Evolutionary conservation across 2,797 vertebrate species (phyloP).

Genomic region (Enteromius treurensis): DNA sequence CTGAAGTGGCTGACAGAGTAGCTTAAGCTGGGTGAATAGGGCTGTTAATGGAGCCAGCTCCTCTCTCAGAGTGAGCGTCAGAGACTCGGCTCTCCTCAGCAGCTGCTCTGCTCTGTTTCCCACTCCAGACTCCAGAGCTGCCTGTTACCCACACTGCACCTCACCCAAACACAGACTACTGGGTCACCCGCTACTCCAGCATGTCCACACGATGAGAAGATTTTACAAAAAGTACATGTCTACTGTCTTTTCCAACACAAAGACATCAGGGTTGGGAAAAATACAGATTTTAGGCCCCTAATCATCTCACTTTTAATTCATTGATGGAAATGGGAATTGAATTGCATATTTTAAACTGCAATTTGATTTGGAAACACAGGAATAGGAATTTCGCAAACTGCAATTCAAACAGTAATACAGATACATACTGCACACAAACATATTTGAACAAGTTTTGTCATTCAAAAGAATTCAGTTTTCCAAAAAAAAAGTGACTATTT

Average conservation of each 20-base stretch:
- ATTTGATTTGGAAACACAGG: not conserved
- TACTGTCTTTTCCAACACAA: not conserved
- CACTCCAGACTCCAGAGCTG: conserved; percentile 32
- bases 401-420: not conserved
- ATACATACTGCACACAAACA: too few species aligned
- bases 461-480: not conserved
- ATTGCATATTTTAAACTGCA: not conserved
- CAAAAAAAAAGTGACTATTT: not conserved
- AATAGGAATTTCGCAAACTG: not conserved
- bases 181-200: conserved; percentile 7
- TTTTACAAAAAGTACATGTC: not conserved
- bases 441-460: not conserved
- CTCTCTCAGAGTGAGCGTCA: conserved; percentile 51
- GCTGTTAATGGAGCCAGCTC: conserved; percentile 58
- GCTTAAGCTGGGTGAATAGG: conserved; percentile 64
- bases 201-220: not conserved
- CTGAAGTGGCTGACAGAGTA: conserved; percentile 64
- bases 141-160: conserved; percentile 37
- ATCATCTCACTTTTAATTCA: not conserved
- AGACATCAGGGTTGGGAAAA: not conserved
- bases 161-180: conserved; percentile 8
- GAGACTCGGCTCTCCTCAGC: conserved; percentile 28
- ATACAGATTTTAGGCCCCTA: not conserved
- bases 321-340: not conserved
- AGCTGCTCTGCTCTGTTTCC: conserved; percentile 40